Percentiles rank a stretch among this genome's conserved stretches.
These are phyloP conservation scores for Lagenorhynchus albirostris DNA, from an alignment of 2,113 vertebrate species.

Conservation along the genomic window DNA sequence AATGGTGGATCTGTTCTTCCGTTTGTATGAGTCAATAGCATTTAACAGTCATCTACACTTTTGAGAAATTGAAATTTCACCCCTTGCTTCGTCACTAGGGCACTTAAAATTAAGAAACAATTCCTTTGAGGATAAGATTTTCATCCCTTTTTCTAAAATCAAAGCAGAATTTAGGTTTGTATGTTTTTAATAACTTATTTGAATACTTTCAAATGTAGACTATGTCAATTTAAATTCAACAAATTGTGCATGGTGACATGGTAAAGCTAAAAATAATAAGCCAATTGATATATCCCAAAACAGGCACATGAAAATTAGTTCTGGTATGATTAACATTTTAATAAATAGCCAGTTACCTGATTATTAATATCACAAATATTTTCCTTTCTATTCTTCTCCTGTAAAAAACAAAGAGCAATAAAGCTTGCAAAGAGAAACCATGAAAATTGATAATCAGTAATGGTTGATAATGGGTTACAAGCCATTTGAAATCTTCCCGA, in stretches of 20 bases:
- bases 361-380: constrained; percentile 3
- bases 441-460: neutral
- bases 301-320: neutral
- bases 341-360: neutral
- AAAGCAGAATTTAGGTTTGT: neutral
- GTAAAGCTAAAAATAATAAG: neutral
- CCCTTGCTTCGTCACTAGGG: neutral
- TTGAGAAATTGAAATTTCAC: neutral
- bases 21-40: neutral
- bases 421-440: neutral
- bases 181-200: neutral
- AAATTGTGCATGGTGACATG: neutral
- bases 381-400: neutral
- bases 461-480: neutral
- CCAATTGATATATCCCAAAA: neutral
- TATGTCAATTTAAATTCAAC: neutral
- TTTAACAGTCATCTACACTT: neutral
- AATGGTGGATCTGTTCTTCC: neutral
- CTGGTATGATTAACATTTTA: neutral
- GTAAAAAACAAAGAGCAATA: neutral
- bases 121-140: neutral
- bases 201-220: neutral
- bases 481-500: neutral
- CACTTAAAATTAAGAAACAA: neutral
- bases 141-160: neutral